A percentile compares a stretch with the other conserved stretches of the same genome.
phyloP scores from a whole-genome alignment of 1,140 invertebrate genomes.

The Cydia fagiglandana region DNA sequence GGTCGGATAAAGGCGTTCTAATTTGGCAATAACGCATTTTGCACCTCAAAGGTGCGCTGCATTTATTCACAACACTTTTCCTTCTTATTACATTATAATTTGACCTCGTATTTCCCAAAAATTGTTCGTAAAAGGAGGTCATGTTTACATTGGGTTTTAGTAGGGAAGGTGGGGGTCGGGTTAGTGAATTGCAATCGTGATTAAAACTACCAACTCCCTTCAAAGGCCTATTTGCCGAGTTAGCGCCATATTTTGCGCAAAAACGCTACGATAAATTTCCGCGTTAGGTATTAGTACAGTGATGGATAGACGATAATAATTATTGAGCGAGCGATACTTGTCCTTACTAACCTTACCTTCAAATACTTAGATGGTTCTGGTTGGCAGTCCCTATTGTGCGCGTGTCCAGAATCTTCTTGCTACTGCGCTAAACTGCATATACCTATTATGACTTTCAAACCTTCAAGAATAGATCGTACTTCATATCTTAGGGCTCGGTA shows the following conservation, averaged over 20 bases:
- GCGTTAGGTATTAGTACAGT: not conserved
- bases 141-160: not conserved
- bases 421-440: no score
- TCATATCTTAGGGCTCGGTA: no score
- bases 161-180: not conserved
- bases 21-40: slow-evolving; percentile 12
- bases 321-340: not conserved
- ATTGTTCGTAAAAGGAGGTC: not conserved
- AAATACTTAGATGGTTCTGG: no score
- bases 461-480: no score
- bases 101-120: not conserved
- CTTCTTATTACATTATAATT: not conserved
- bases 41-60: not conserved
- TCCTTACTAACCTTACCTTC: not conserved
- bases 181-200: not conserved
- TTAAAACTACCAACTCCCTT: slow-evolving; percentile 18
- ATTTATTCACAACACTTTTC: not conserved
- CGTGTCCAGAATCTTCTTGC: no score
- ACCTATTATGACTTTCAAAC: no score
- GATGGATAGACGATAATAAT: not conserved
- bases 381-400: no score
- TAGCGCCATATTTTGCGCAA: slow-evolving; percentile 13
- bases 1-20: not conserved
- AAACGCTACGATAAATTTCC: slow-evolving; percentile 16
- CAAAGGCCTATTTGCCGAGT: slow-evolving; percentile 14